Evolutionary conservation across 2,888 invertebrate species (phyloP).

Genomic region (Calliopum simillimum): DNA sequence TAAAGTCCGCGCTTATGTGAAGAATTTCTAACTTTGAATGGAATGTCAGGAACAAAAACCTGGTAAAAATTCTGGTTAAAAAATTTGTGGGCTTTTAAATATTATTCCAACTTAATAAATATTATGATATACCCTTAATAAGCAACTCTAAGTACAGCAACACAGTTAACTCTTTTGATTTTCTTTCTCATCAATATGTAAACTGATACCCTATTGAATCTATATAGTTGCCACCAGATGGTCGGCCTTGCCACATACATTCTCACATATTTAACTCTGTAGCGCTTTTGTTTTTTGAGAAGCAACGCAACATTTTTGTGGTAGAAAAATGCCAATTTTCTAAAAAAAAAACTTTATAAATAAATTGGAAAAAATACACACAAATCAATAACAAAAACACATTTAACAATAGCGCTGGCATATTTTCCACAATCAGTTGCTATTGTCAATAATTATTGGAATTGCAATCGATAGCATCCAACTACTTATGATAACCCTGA

Average conservation of each 20-base stretch:
- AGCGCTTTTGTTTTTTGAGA: slow-evolving; percentile 13
- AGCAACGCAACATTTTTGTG: slow-evolving; percentile 19
- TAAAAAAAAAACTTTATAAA: slow-evolving; percentile 10
- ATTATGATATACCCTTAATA: too few species aligned
- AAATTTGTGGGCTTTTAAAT: too few species aligned
- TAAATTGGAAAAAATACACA: background rate
- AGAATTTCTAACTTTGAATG: too few species aligned
- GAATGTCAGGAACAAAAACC: too few species aligned
- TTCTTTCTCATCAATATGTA: slow-evolving; percentile 18
- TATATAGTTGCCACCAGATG: slow-evolving; percentile 20
- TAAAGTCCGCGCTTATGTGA: too few species aligned
- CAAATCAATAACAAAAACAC: background rate
- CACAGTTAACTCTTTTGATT: background rate
- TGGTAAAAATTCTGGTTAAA: too few species aligned
- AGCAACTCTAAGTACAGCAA: too few species aligned
- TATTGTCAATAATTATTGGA: slow-evolving; percentile 23
- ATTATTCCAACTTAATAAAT: too few species aligned
- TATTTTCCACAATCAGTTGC: background rate
- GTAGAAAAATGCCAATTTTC: slow-evolving; percentile 20
- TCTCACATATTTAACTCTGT: background rate
- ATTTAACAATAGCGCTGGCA: background rate
- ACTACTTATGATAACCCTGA: slow-evolving; percentile 2
- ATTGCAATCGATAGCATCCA: slow-evolving; percentile 28
- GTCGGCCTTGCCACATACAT: slow-evolving; percentile 13
- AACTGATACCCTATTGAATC: slow-evolving; percentile 7